Evolutionary conservation across 1,140 invertebrate genomes (phyloP).

Genomic region (Drosophila truncata): DNA sequence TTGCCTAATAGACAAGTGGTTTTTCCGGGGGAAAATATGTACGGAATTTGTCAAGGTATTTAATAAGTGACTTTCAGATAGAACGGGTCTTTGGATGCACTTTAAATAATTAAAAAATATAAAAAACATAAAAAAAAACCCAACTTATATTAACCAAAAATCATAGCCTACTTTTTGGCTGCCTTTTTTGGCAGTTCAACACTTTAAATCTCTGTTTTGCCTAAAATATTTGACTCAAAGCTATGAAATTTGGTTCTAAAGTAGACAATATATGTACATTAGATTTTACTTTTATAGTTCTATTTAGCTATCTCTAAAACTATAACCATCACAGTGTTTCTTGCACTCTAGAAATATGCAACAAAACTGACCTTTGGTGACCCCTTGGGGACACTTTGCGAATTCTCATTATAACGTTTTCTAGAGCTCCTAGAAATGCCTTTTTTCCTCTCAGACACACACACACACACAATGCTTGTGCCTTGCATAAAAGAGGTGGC

Average conservation of each 20-base stretch:
- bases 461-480: conserved; percentile 1
- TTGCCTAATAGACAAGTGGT: conserved; percentile 13
- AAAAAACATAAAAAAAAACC: too few relatives aligned
- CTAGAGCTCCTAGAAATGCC: conserved; percentile 24
- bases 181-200: rapidly evolving
- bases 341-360: background rate
- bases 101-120: too few relatives aligned
- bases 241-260: background rate
- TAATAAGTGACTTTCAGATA: background rate
- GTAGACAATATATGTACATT: background rate
- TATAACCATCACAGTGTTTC: too few relatives aligned
- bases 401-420: conserved; percentile 50
- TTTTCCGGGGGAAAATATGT: background rate
- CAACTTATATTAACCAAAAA: background rate
- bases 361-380: conserved; percentile 6
- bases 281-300: background rate
- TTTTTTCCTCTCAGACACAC: conserved; percentile 35
- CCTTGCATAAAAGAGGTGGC: conserved; percentile 15
- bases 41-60: conserved; percentile 6
- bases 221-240: background rate
- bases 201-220: background rate
- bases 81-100: rapidly evolving
- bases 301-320: background rate
- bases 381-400: conserved; percentile 29
- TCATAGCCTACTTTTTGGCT: background rate